Evolutionary conservation across 2,113 vertebrate genomes (phyloP).

Genomic region (Scortum barcoo): DNA sequence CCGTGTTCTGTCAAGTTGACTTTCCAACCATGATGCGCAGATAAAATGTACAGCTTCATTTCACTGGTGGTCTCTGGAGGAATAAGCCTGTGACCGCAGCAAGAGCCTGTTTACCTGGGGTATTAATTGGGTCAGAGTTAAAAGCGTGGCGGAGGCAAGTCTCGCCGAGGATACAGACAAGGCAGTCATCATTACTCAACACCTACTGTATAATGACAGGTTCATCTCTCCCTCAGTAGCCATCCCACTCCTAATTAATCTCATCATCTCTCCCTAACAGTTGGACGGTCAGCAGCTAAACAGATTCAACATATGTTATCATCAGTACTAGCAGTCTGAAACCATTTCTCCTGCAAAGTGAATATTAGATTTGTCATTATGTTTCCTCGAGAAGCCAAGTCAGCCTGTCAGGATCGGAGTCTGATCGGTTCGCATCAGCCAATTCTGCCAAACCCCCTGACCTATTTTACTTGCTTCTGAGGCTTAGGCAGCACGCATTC

Average conservation of each 20-base stretch:
- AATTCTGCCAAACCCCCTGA: constrained; percentile 12
- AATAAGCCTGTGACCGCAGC: constrained; percentile 62
- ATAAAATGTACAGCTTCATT: constrained; percentile 85
- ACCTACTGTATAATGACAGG: constrained; percentile 80
- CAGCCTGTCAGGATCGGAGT: constrained; percentile 40
- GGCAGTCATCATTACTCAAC: constrained; percentile 79
- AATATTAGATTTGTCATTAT: constrained; percentile 29
- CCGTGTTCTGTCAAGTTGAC: constrained; percentile 85
- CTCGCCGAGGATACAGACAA: constrained; percentile 63
- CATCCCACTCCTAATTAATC: constrained; percentile 79
- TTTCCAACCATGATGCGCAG: constrained; percentile 82
- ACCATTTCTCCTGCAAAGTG: constrained; percentile 43
- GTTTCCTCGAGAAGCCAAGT: constrained; percentile 24
- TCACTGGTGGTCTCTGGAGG: constrained; percentile 76
- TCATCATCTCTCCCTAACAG: constrained; percentile 78
- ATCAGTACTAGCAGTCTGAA: constrained; percentile 42
- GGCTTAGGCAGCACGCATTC: background rate
- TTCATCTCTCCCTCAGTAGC: constrained; percentile 81
- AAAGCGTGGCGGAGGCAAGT: constrained; percentile 49
- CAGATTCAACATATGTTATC: constrained; percentile 75
- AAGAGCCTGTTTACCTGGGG: constrained; percentile 78
- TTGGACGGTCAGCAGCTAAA: constrained; percentile 75
- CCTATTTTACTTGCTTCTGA: constrained; percentile 15
- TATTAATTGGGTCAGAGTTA: constrained; percentile 83
- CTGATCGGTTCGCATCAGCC: background rate